Conservation (phyloP, 1,140 invertebrate genomes). For the Anthonomus grandis region DNA sequence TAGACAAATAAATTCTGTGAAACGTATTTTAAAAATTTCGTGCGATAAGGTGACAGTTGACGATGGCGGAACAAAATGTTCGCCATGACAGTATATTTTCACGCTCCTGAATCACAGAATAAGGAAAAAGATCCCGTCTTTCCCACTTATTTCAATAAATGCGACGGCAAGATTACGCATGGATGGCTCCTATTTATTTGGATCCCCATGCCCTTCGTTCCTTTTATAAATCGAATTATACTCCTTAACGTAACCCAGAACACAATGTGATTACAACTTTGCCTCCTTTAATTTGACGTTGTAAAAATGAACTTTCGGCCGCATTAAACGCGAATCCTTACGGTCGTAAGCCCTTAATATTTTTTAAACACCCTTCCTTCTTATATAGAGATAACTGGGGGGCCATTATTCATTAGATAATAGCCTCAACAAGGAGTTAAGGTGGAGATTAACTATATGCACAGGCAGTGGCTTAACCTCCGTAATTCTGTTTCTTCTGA, state of each 20-base stretch:
- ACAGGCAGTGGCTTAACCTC: too few relatives aligned
- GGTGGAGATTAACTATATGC: too few relatives aligned
- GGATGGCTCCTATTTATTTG: conserved; percentile 5
- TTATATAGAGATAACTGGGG: too few relatives aligned
- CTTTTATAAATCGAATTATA: background rate
- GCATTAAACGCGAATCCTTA: background rate
- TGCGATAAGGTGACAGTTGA: conserved; percentile 6
- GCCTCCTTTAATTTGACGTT: conserved; percentile 6
- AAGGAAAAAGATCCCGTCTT: background rate
- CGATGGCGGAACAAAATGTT: conserved; percentile 2
- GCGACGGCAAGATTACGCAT: background rate
- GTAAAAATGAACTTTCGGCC: background rate
- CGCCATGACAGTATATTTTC: background rate
- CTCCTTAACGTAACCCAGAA: conserved; percentile 6
- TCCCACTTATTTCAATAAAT: conserved; percentile 7
- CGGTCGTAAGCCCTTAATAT: too few relatives aligned
- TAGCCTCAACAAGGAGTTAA: too few relatives aligned
- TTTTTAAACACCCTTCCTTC: too few relatives aligned
- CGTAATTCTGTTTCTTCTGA: too few relatives aligned
- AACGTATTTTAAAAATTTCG: conserved; percentile 10
- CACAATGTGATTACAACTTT: conserved; percentile 15
- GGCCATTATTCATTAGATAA: too few relatives aligned
- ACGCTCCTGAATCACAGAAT: background rate
- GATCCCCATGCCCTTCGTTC: background rate
- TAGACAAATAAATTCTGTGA: conserved; percentile 8